Evolutionary conservation across 1,140 invertebrate genomes (phyloP), one percentile per base, ranked within the genome.

Genomic region (Drosophila willistoni): DNA sequence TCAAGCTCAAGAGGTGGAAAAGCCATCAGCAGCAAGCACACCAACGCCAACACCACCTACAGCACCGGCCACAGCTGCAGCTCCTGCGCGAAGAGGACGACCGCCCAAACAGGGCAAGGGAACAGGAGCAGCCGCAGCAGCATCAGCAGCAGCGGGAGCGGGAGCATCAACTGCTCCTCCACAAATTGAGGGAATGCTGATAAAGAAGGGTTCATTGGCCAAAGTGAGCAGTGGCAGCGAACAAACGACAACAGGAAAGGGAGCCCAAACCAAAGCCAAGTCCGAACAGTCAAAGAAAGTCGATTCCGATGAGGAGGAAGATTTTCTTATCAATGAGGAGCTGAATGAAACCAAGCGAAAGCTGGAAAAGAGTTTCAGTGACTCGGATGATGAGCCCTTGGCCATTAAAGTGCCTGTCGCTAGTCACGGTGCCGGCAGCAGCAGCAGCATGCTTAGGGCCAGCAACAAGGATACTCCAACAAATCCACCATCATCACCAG

Each of bases 331-430:
- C 55, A 86, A 82, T 67, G 79, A 90, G 76, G 91, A 92, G 56
- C 73, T 91, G 39, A 92, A 92, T 70, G 91, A 92, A 76, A 92
- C 89, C 19, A 92, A 92, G 68, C 86, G 91, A 10, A 92, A 93
- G 77, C 72, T 91, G 22, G 91, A 92, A 59, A 91, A 92, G 76
- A 93, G 90, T 73, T 94, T 94, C 60, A 94, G 93, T 79, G 94
- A 94, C 81, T 94, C 94, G 13, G 94, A 94, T 82, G 94, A 94
- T 76, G 94, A 94, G 79, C 93, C 94, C 19, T 69, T 94, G 56
- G 93, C 93, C 41, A 91, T 91, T 13, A 94, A 94, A 81, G 80
- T 93, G 67, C 92, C 87, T n/a, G 41, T 79, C 10, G 36, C 36
- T 5, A 39, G 36, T 39, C 36, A 39, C 12, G 36, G 36, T 74